Evolutionary conservation across 2,797 vertebrate genomes (phyloP).

Genomic region (Saxicola maurus): DNA sequence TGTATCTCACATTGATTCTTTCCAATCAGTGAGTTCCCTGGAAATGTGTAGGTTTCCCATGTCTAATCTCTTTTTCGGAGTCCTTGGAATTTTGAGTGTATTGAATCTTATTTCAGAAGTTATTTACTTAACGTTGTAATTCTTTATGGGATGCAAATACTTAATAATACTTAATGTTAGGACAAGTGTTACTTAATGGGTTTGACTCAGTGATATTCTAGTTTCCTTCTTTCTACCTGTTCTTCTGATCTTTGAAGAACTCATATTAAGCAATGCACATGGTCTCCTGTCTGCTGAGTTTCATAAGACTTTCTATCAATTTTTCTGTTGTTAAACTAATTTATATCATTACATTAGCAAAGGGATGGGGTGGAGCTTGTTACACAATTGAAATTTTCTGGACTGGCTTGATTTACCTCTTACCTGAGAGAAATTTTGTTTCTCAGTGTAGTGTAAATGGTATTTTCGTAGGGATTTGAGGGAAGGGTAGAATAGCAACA

Average conservation of each 20-base stretch:
- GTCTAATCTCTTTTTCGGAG: neutral
- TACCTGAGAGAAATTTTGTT: neutral
- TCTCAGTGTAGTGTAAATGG: neutral
- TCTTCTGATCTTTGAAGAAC: neutral
- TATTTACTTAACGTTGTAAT: neutral
- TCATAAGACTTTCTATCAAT: neutral
- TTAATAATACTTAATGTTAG: neutral
- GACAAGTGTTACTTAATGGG: neutral
- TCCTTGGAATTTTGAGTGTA: neutral
- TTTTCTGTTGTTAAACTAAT: neutral
- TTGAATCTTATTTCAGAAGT: neutral
- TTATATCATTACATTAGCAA: neutral
- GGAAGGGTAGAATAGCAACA: neutral
- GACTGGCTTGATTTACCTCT: neutral
- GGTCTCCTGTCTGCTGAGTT: neutral
- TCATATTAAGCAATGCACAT: rapidly evolving
- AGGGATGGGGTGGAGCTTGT: neutral
- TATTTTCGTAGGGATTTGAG: neutral
- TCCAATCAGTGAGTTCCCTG: neutral
- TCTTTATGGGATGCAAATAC: neutral
- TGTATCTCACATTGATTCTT: neutral
- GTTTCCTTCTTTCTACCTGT: neutral
- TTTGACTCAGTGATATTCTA: neutral
- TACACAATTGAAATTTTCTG: neutral
- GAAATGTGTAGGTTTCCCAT: neutral